phyloP scores from a whole-genome alignment of 2,888 invertebrate species.

The Synergus japonicus region DNA sequence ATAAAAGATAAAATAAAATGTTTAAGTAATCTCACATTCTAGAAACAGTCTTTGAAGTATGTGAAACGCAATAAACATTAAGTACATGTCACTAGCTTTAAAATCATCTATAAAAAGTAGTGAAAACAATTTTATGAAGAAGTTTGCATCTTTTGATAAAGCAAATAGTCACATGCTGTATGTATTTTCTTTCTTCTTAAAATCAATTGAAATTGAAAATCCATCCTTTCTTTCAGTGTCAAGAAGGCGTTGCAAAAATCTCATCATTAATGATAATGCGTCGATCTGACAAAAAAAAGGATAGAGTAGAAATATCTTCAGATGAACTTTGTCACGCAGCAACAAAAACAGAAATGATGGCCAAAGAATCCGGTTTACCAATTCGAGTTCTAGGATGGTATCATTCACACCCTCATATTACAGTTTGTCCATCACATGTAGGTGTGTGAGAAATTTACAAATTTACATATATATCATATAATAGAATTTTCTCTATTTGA shows the following conservation, averaged over 20 bases:
- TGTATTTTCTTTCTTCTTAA: too few species aligned
- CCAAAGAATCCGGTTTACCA: conserved; percentile 81
- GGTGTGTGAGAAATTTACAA: conserved; percentile 81
- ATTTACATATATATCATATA: conserved; percentile 21
- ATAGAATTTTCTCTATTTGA: too few species aligned
- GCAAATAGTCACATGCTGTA: too few species aligned
- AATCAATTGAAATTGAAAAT: conserved; percentile 14
- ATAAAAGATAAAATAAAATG: too few species aligned
- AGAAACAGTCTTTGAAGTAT: too few species aligned
- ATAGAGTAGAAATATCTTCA: conserved; percentile 91
- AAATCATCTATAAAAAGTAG: too few species aligned
- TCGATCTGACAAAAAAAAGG: conserved; percentile 89
- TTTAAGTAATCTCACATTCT: too few species aligned
- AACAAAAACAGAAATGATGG: conserved; percentile 83
- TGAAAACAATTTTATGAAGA: too few species aligned
- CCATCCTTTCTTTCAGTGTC: conserved; percentile 77
- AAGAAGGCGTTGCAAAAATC: conserved; percentile 83
- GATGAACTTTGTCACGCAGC: conserved; percentile 88
- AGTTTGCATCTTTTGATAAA: too few species aligned
- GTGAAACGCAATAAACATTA: too few species aligned
- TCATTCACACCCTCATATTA: conserved; percentile 93
- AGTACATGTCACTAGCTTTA: too few species aligned
- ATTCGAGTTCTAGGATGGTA: conserved; percentile 92
- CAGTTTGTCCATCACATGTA: conserved; percentile 92
- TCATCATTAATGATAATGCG: conserved; percentile 87